Evolutionary conservation across 2,797 vertebrate species (phyloP).

Genomic region (Syngnathus acus): DNA sequence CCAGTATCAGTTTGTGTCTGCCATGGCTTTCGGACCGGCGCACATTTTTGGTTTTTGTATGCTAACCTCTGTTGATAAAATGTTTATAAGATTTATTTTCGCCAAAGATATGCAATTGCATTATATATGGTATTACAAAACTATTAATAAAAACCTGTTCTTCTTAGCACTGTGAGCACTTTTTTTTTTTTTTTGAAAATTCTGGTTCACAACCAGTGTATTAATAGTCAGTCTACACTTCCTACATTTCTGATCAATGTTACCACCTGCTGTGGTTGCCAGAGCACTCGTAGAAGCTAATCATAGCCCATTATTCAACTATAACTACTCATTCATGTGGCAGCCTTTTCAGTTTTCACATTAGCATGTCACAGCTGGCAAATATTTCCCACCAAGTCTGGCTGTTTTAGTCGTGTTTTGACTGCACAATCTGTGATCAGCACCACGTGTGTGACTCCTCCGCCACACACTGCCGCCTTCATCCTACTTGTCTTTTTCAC

Average conservation of each 20-base stretch:
- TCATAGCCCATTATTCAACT: slow-evolving; percentile 9
- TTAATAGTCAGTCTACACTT: not conserved
- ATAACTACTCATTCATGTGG: slow-evolving; percentile 7
- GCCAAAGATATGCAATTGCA: slow-evolving; percentile 99
- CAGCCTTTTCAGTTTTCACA: slow-evolving; percentile 29
- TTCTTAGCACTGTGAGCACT: slow-evolving; percentile 71
- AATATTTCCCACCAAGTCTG: slow-evolving; percentile 42
- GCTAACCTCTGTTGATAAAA: slow-evolving; percentile 99
- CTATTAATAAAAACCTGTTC: slow-evolving; percentile 83
- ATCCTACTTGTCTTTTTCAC: slow-evolving; percentile 21
- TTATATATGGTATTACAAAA: slow-evolving; percentile 99
- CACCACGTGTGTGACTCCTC: slow-evolving; percentile 31
- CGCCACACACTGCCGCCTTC: slow-evolving; percentile 26
- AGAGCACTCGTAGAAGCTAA: slow-evolving; percentile 16
- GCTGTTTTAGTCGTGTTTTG: slow-evolving; percentile 42
- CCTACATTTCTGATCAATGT: not conserved
- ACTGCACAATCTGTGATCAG: slow-evolving; percentile 38
- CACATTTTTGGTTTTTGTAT: slow-evolving; percentile 97
- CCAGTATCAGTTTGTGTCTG: slow-evolving; percentile 77
- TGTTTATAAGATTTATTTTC: slow-evolving; percentile 99
- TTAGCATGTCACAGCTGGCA: slow-evolving; percentile 30
- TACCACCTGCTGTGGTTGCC: slow-evolving; percentile 42
- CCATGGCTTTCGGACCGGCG: slow-evolving; percentile 72
- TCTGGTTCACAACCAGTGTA: not conserved
- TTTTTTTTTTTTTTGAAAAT: slow-evolving; percentile 7